Conservation (phyloP, 2,888 invertebrate genomes). For the Caprella mutica region DNA sequence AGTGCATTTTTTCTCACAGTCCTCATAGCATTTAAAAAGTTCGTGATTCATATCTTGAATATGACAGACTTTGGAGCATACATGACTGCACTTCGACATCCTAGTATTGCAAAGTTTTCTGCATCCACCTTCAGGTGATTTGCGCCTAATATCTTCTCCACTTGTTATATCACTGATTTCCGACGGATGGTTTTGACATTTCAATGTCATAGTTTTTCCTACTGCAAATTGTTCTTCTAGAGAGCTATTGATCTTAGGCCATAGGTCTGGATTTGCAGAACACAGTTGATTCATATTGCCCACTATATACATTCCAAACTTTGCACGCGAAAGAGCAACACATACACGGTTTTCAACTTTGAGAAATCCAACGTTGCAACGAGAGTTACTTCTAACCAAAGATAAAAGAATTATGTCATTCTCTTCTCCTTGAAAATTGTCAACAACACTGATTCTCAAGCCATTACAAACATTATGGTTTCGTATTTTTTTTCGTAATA, state of each 20-base stretch:
- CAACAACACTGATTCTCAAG: slow-evolving; percentile 44
- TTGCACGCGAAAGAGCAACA: slow-evolving; percentile 64
- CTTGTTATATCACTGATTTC: slow-evolving; percentile 5
- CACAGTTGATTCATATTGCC: slow-evolving; percentile 47
- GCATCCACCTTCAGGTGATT: slow-evolving; percentile 20
- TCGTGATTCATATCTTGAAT: slow-evolving; percentile 14
- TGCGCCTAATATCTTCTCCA: slow-evolving; percentile 5
- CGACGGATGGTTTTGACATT: slow-evolving; percentile 20
- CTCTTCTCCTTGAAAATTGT: slow-evolving; percentile 73
- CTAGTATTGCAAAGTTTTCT: not conserved
- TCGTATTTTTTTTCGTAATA: slow-evolving; percentile 47
- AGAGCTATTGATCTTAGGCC: slow-evolving; percentile 12
- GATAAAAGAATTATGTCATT: slow-evolving; percentile 65
- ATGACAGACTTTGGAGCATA: slow-evolving; percentile 15
- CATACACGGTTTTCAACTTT: slow-evolving; percentile 58
- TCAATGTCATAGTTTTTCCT: slow-evolving; percentile 9
- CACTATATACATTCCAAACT: slow-evolving; percentile 57
- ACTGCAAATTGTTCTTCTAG: not conserved
- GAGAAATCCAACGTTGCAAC: slow-evolving; percentile 58
- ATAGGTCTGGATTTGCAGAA: slow-evolving; percentile 3
- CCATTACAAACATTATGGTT: no score
- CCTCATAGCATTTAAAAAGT: slow-evolving; percentile 40
- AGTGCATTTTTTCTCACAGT: slow-evolving; percentile 37
- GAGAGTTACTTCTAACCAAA: slow-evolving; percentile 60
- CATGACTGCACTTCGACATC: slow-evolving; percentile 16